Evolutionary conservation across 2,797 vertebrate genomes (phyloP), one percentile per base, ranked within the genome.

Genomic region (Sebastes umbrosus): DNA sequence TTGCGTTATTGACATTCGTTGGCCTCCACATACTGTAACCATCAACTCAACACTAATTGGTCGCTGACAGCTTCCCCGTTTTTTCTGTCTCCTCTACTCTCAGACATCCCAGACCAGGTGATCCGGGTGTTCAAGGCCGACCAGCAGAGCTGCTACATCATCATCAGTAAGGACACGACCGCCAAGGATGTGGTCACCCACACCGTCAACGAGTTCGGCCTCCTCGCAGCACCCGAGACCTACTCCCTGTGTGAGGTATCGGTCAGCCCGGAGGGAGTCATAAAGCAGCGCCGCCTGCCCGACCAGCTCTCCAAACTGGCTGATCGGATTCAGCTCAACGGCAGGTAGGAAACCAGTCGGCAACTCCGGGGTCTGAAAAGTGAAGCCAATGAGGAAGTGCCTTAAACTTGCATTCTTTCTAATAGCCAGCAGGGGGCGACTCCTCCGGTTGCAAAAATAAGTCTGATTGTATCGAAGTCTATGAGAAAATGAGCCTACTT

Each of bases 71-170:
- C 54, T 29, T 46, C 10, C 24, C 12, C 10, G 18, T 74, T 20
- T 62, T 68, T 72, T 32, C 14, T 24, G 18, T 77, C 60, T 52
- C 39, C 60, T 24, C 16, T 39, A 2, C 60, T 27, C 29, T 31
- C 83, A 99, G 98, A 99, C 92, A 97, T 98, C 90, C 98, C 97
- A 0, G 98, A 99, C 92, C 98, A 99, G 93, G 98, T 99, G 81
- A 99, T 99, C 59, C 93, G 98, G 63, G 97, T 99, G 84, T 99
- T 99, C 92, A 98, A 97, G 92, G 97, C 97, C 0, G 98, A 99
- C 93, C 98, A 99, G 87, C 98, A 99, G 93, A 99, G 98, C 80
- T 99, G 98, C 91, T 99, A 99, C 94, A 97, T 99, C 88, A 98
- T 99, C 93, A 98, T 99, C 94, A 98, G 98, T 92, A 99, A 98